These are phyloP conservation scores for Rhogogaster chlorosoma DNA, from an alignment of 2,888 invertebrate species.

Conservation along the genomic window DNA sequence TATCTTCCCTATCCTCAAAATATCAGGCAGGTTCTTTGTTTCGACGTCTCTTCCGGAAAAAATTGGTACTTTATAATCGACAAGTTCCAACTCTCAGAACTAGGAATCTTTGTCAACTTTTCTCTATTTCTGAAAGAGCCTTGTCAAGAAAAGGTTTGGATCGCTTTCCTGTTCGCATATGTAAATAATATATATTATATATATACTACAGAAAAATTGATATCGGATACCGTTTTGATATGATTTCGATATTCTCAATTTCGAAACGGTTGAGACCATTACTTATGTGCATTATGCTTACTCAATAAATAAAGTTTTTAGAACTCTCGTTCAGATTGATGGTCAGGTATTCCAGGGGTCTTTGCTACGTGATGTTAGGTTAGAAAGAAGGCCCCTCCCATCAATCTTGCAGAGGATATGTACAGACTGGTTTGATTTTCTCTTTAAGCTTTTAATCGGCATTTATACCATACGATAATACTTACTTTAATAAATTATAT, in stretches of 20 bases:
- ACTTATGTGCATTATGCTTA: not conserved
- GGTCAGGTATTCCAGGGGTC: not conserved
- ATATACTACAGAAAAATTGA: not conserved
- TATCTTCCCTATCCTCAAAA: not conserved
- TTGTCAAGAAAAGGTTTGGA: not conserved
- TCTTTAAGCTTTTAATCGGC: constrained; percentile 20
- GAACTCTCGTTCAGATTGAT: constrained; percentile 15
- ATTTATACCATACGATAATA: not conserved
- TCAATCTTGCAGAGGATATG: constrained; percentile 6
- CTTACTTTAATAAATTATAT: constrained; percentile 20
- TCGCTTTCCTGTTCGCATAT: constrained; percentile 2
- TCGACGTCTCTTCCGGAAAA: not conserved
- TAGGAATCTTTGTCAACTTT: no score
- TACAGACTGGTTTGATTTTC: constrained; percentile 33
- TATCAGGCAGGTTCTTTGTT: not conserved
- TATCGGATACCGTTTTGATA: not conserved
- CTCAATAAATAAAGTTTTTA: constrained; percentile 1
- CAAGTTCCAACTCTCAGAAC: not conserved
- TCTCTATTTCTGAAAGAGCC: no score
- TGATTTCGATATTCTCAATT: not conserved
- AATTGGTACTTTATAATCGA: not conserved
- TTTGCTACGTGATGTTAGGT: not conserved
- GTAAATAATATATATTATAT: constrained; percentile 26
- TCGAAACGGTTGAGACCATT: not conserved
- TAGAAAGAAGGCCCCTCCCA: constrained; percentile 14